Conservation (phyloP, 1,140 invertebrate genomes). For the Myzus persicae region DNA sequence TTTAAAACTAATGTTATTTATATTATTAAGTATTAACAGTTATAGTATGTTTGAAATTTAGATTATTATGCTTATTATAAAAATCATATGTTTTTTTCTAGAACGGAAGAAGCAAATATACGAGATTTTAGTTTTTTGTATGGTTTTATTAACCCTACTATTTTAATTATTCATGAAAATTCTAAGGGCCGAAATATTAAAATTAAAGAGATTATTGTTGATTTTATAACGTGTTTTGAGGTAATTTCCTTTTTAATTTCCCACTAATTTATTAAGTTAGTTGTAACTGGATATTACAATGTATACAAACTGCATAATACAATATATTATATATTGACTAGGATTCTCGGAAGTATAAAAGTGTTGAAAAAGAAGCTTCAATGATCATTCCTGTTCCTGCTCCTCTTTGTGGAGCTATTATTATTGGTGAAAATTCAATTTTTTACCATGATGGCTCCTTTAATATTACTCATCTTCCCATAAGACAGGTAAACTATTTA, state of each 20-base stretch:
- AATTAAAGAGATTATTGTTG: conserved; percentile 93
- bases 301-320: too few relatives aligned
- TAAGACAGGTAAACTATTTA: conserved; percentile 77
- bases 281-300: conserved; percentile 51
- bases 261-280: neutral
- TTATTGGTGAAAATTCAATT: conserved; percentile 98
- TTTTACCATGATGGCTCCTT: conserved; percentile 94
- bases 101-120: conserved; percentile 93
- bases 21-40: too few relatives aligned
- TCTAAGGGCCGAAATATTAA: conserved; percentile 92
- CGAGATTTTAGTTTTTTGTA: conserved; percentile 95
- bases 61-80: neutral
- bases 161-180: conserved; percentile 96
- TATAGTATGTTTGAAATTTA: neutral
- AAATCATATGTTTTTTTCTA: conserved; percentile 64
- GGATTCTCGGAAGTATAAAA: conserved; percentile 96
- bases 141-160: conserved; percentile 90
- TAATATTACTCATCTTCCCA: conserved; percentile 88
- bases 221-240: conserved; percentile 96
- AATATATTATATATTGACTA: too few relatives aligned
- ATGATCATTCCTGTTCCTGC: conserved; percentile 95
- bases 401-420: conserved; percentile 91
- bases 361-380: conserved; percentile 95
- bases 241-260: conserved; percentile 60
- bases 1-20: neutral